phyloP scores from a whole-genome alignment of 1,140 invertebrate species.

The Calliphora vicina region DNA sequence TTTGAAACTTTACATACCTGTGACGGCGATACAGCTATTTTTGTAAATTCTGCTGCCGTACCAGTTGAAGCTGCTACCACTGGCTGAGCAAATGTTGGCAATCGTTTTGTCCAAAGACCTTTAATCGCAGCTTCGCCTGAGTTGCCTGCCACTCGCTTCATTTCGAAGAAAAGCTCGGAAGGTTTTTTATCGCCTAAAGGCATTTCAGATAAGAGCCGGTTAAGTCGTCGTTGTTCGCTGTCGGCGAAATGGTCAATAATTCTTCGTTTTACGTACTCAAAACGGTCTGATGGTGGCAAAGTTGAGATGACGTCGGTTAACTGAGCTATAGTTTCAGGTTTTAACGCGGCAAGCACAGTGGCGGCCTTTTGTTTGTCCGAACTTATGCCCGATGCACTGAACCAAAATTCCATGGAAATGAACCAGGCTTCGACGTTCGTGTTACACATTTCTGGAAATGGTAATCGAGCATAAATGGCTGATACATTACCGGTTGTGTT shows the following conservation, averaged over 20 bases:
- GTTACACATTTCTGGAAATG: background rate
- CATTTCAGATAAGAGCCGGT: conserved; percentile 10
- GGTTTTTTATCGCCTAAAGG: background rate
- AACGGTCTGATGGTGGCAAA: background rate
- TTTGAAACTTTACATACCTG: background rate
- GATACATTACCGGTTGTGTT: background rate
- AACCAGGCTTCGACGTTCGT: conserved; percentile 15
- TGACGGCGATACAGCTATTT: background rate
- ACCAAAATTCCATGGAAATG: conserved; percentile 21
- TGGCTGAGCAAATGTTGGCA: background rate
- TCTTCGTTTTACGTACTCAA: background rate
- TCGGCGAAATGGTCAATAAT: background rate
- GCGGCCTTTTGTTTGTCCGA: background rate
- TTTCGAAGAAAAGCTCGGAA: background rate
- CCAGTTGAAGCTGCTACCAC: background rate
- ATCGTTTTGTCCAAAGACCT: background rate
- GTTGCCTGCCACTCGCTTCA: background rate
- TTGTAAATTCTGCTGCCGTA: background rate
- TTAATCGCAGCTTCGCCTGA: background rate
- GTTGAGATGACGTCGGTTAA: background rate
- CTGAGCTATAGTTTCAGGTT: background rate
- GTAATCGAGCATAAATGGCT: background rate
- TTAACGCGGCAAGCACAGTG: too few species aligned
- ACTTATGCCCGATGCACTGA: background rate
- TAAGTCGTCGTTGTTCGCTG: background rate